A percentile compares a stretch with the other conserved stretches of the same genome.
Conservation (phyloP, 1,140 invertebrate species). For the Drosophila grimshawi region DNA sequence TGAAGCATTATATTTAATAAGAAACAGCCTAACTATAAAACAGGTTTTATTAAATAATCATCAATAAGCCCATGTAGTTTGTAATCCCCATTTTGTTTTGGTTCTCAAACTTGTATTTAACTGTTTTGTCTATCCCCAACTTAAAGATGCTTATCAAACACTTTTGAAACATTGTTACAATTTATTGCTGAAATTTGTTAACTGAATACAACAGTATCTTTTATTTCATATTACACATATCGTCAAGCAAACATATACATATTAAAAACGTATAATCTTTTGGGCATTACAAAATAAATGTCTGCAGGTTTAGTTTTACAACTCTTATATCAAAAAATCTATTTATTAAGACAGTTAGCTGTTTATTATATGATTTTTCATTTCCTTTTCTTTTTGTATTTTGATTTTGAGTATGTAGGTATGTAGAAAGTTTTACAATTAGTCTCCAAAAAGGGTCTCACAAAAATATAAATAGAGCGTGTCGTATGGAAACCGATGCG, state of each 20-base stretch:
- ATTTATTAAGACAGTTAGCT: constrained; percentile 26
- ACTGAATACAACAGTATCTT: constrained; percentile 69
- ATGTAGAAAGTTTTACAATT: constrained; percentile 34
- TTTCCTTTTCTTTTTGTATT: constrained; percentile 4
- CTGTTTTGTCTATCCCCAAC: not conserved
- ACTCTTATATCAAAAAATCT: constrained; percentile 33
- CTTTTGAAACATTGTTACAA: constrained; percentile 66
- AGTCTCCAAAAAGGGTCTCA: constrained; percentile 68
- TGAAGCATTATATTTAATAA: not conserved
- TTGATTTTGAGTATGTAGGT: not conserved
- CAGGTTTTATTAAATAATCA: too few relatives aligned
- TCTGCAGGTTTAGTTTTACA: constrained; percentile 30
- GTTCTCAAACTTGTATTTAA: too few relatives aligned
- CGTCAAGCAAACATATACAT: constrained; percentile 51
- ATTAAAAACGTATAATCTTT: constrained; percentile 31
- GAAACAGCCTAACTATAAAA: not conserved
- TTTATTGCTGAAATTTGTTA: constrained; percentile 74
- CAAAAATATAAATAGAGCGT: constrained; percentile 75
- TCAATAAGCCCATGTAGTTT: too few relatives aligned
- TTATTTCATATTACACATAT: constrained; percentile 47
- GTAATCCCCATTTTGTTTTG: too few relatives aligned
- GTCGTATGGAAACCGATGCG: constrained; percentile 61
- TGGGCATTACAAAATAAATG: constrained; percentile 11
- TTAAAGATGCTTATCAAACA: not conserved
- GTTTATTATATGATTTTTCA: not conserved